phyloP scores from a whole-genome alignment of 2,113 vertebrate genomes.

The Myrmecobius fasciatus region DNA sequence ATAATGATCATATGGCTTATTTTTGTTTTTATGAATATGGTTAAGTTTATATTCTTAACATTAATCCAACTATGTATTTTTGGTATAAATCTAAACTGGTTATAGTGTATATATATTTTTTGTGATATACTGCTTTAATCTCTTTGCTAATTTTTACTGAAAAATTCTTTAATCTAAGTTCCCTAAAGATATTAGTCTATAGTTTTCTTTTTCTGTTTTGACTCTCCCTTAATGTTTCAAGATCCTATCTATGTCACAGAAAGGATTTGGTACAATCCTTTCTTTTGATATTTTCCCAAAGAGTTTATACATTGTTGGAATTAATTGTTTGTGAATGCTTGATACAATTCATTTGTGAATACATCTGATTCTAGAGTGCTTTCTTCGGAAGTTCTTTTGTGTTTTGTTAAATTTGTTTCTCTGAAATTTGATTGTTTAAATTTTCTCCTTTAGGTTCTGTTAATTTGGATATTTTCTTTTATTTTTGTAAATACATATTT shows the following conservation, averaged over 20 bases:
- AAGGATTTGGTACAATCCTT: not conserved
- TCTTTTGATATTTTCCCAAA: not conserved
- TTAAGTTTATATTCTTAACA: not conserved
- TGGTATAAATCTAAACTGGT: not conserved
- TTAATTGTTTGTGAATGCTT: not conserved
- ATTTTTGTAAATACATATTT: not conserved
- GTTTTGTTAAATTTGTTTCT: not conserved
- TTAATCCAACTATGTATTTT: not conserved
- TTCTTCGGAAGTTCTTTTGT: not conserved
- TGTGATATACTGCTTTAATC: not conserved
- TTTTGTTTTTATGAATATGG: not conserved
- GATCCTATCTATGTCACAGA: not conserved
- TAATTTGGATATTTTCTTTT: not conserved
- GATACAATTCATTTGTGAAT: not conserved
- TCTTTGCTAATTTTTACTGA: not conserved
- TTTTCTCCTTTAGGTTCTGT: not conserved
- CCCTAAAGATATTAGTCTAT: not conserved
- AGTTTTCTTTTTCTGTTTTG: not conserved
- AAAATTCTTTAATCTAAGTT: not conserved
- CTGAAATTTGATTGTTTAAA: not conserved
- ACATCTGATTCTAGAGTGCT: not conserved
- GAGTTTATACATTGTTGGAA: not conserved
- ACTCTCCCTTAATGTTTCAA: not conserved
- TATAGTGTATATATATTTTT: not conserved
- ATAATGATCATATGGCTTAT: not conserved